Percentiles rank a stretch among this genome's conserved stretches.
These are phyloP conservation scores for Pelobates cultripes DNA, from an alignment of 2,797 vertebrate genomes.

Conservation along the genomic window DNA sequence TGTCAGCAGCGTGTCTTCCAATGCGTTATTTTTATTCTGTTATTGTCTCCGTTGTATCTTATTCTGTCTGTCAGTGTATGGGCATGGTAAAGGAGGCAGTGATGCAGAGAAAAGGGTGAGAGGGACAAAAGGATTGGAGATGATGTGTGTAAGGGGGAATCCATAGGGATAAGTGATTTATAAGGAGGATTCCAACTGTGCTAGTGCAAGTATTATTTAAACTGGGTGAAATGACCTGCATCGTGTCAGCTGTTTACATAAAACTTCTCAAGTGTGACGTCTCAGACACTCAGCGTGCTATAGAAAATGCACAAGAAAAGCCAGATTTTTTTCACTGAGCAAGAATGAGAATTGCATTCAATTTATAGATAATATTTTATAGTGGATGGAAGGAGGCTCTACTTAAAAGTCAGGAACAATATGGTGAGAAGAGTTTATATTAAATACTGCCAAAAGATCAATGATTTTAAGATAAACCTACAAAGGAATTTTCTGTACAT, in stretches of 20 bases:
- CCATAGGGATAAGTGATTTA: slow-evolving; percentile 48
- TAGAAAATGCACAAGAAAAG: slow-evolving; percentile 28
- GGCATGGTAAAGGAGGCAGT: slow-evolving; percentile 32
- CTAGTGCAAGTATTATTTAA: slow-evolving; percentile 29
- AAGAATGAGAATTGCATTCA: too few relatives aligned
- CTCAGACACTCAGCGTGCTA: slow-evolving; percentile 36
- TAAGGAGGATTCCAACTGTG: slow-evolving; percentile 39
- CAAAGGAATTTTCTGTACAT: too few relatives aligned
- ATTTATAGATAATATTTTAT: too few relatives aligned
- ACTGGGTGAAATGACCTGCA: slow-evolving; percentile 48
- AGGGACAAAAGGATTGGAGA: slow-evolving; percentile 45
- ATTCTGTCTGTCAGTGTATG: slow-evolving; percentile 46
- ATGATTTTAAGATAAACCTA: too few relatives aligned
- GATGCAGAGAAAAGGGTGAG: slow-evolving; percentile 44
- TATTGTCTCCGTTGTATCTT: slow-evolving; percentile 50
- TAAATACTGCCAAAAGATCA: too few relatives aligned
- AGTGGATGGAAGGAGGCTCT: too few relatives aligned
- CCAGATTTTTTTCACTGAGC: too few relatives aligned
- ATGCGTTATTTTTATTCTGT: slow-evolving; percentile 19
- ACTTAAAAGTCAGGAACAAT: too few relatives aligned
- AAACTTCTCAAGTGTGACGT: slow-evolving; percentile 40
- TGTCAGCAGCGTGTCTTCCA: slow-evolving; percentile 23
- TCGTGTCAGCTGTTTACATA: slow-evolving; percentile 51
- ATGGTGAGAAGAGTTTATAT: too few relatives aligned
- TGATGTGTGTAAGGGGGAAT: slow-evolving; percentile 30